Evolutionary conservation across 2,113 vertebrate genomes (phyloP), one percentile per base, ranked within the genome.

Genomic region (Phylloscopus whistleri): DNA sequence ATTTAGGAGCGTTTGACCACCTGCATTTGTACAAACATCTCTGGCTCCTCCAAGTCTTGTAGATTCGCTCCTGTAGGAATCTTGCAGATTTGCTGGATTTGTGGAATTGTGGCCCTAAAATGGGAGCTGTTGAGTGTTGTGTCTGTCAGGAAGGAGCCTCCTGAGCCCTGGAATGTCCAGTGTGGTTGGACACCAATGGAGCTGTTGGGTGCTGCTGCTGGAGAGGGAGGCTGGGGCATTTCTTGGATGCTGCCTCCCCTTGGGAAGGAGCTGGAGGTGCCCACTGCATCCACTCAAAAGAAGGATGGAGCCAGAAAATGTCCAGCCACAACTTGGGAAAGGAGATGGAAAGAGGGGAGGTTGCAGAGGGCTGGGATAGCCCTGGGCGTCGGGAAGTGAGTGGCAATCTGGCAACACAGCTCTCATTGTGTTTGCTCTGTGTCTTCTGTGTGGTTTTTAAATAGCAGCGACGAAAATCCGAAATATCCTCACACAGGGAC

Each of bases 61-160:
- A 1, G 49, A 6, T 41, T 37, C 0, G 0, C 17, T 44, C 43
- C 5, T 30, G 48, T 3, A 17, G 49, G 3, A n/a, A 53, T n/a
- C 39, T 1, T 16, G 63, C 10, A 0, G n/a, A 3, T 46, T 37
- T 10, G 52, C 9, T 26, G 63, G 8, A 6, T 64, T 66, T 62
- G 49, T 11, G 39, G 73, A 13, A 48, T 4, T 0, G 16, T 13
- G 46, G 23, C n/a, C 13, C 33, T 3, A 1, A 37, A n/a, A 28
- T 0, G 9, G 46, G 67, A 81, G 9, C 18, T 46, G 17, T 16
- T 11, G 78, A 5, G 53, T 2, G 28, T 3, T 6, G 8, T 9
- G 31, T 9, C 66, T 1, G 0, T 28, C 12, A 26, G 46, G 84
- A 73, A 39, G 44, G 74, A 84, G 35, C n/a, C 7, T 6, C 12